Percentiles rank a stretch among this genome's conserved stretches.
These are phyloP conservation scores for Trichopoda pennipes DNA, from an alignment of 2,888 invertebrate species.

Conservation along the genomic window DNA sequence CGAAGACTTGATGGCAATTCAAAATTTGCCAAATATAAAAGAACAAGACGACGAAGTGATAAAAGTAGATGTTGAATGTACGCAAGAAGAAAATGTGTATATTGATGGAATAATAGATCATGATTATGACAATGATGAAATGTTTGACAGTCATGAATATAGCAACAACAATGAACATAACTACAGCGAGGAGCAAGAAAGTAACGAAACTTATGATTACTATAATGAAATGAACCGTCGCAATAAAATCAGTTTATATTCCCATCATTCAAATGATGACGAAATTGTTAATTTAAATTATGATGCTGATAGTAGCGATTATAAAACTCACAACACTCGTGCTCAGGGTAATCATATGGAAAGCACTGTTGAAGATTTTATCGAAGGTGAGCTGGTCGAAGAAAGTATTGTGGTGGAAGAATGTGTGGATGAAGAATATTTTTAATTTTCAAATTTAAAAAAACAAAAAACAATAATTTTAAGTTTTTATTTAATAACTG, in stretches of 20 bases:
- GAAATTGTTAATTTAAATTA: neutral
- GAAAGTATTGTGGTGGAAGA: constrained; percentile 48
- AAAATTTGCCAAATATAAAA: constrained; percentile 23
- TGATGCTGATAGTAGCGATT: constrained; percentile 2
- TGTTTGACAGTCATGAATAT: neutral
- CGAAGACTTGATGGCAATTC: constrained; percentile 20
- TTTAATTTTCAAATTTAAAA: constrained; percentile 17
- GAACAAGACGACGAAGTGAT: neutral
- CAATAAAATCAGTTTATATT: neutral
- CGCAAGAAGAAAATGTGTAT: constrained; percentile 18
- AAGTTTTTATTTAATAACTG: neutral
- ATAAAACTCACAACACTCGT: neutral
- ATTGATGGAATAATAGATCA: constrained; percentile 55
- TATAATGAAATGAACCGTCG: neutral
- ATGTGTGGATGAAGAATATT: constrained; percentile 43
- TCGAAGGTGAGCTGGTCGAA: constrained; percentile 28
- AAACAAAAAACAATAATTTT: neutral
- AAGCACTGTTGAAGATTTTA: constrained; percentile 27
- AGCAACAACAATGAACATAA: constrained; percentile 26
- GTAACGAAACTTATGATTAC: neutral
- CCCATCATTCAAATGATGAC: neutral
- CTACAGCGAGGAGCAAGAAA: constrained; percentile 19
- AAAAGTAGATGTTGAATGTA: constrained; percentile 1
- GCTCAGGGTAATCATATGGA: neutral
- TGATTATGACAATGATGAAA: constrained; percentile 38